Percentiles rank a stretch among this genome's conserved stretches.
phyloP scores from a whole-genome alignment of 2,113 vertebrate species.

The Thamnaconus septentrionalis region DNA sequence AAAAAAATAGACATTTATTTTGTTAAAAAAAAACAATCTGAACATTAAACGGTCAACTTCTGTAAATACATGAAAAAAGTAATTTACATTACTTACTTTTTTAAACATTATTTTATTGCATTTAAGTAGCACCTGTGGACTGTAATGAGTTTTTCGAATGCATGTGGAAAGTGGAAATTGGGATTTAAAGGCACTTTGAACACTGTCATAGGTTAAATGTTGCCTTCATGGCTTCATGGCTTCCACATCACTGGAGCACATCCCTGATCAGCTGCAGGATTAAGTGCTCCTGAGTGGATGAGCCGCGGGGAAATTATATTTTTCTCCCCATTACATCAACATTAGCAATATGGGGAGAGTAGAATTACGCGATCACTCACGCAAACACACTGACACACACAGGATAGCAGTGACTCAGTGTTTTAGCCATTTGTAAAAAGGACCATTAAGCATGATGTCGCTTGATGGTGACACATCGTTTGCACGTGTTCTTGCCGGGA shows the following conservation, averaged over 20 bases:
- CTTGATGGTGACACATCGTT: constrained; percentile 12
- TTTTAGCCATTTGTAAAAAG: constrained; percentile 22
- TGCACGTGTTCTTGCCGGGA: constrained; percentile 11
- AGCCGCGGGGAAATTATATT: constrained; percentile 14
- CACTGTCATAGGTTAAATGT: too few species aligned
- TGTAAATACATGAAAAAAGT: too few species aligned
- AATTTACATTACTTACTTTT: too few species aligned
- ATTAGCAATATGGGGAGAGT: constrained; percentile 12
- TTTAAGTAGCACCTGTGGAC: background rate
- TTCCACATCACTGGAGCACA: constrained; percentile 17
- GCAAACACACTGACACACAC: constrained; percentile 7
- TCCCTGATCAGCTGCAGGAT: constrained; percentile 31
- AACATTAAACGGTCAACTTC: too few species aligned
- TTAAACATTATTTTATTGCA: background rate
- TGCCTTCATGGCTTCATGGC: background rate
- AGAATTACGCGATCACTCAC: constrained; percentile 10
- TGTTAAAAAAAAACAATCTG: too few species aligned
- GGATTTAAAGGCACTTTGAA: too few species aligned
- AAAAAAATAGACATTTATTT: too few species aligned
- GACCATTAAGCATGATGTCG: constrained; percentile 27
- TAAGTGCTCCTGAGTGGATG: constrained; percentile 29
- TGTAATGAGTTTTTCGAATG: constrained; percentile 5
- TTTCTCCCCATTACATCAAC: constrained; percentile 24
- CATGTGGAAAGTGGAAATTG: too few species aligned
- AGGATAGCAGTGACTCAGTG: constrained; percentile 42